A percentile compares a stretch with the other conserved stretches of the same genome.
phyloP scores from a whole-genome alignment of 2,797 vertebrate genomes.

The Aplochiton taeniatus region DNA sequence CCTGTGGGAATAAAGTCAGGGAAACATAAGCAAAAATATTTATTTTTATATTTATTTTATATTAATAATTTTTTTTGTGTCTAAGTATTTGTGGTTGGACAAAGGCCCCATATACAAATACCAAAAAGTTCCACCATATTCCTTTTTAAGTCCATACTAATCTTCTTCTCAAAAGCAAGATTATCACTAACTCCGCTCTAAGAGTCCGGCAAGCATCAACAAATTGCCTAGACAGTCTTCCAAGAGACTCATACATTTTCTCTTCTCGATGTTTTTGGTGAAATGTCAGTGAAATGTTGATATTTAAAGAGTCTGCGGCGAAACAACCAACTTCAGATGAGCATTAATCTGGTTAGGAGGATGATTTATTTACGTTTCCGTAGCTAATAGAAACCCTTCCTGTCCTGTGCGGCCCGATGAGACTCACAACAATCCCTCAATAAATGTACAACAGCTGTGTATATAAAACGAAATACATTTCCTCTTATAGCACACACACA shows the following conservation, averaged over 20 bases:
- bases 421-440: conserved; percentile 35
- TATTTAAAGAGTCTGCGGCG: conserved; percentile 37
- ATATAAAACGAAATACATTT: conserved; percentile 60
- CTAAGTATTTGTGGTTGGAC: too few species aligned
- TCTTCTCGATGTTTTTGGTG: conserved; percentile 29
- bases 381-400: conserved; percentile 60
- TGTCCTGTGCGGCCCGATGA: conserved; percentile 30
- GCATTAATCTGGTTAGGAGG: conserved; percentile 70
- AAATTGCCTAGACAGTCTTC: conserved; percentile 7
- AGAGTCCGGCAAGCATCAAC: conserved; percentile 15
- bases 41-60: too few species aligned
- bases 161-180: too few species aligned
- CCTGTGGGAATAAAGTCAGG: too few species aligned
- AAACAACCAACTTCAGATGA: conserved; percentile 54
- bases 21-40: too few species aligned
- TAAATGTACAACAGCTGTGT: conserved; percentile 74
- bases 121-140: too few species aligned
- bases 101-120: too few species aligned
- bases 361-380: conserved; percentile 71
- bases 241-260: conserved; percentile 25
- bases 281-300: conserved; percentile 30
- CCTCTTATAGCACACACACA: conserved; percentile 34
- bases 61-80: too few species aligned
- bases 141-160: too few species aligned
- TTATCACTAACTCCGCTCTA: neutral